Conservation (phyloP, 2,113 vertebrate species). For the Scytalopus superciliaris region DNA sequence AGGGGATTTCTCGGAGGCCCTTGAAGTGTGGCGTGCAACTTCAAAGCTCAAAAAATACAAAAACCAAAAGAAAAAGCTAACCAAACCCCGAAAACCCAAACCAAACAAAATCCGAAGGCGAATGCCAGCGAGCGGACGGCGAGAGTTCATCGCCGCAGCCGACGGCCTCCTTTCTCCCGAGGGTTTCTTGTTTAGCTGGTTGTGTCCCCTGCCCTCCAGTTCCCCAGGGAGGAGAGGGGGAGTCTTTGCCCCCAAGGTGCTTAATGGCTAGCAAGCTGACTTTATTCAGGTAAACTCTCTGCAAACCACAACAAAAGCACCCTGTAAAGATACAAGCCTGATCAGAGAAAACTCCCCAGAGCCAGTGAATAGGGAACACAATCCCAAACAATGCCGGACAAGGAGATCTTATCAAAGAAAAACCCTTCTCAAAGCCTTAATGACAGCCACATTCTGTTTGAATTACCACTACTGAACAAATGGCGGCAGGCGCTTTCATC, state of each 20-base stretch:
- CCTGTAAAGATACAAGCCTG: constrained; percentile 78
- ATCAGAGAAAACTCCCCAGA: constrained; percentile 73
- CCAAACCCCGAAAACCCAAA: background rate
- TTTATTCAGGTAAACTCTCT: constrained; percentile 79
- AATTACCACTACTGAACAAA: constrained; percentile 83
- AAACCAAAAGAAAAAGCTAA: background rate
- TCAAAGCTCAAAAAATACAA: background rate
- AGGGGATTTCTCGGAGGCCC: background rate
- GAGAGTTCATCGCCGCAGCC: background rate
- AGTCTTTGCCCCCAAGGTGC: constrained; percentile 66
- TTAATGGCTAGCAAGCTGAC: constrained; percentile 71
- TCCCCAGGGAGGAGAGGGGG: constrained; percentile 54
- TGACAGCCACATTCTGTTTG: constrained; percentile 79
- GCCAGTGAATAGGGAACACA: constrained; percentile 77
- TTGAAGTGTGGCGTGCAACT: background rate
- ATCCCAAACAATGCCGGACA: constrained; percentile 78
- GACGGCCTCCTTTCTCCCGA: background rate
- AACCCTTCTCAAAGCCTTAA: constrained; percentile 78
- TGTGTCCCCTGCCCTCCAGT: background rate
- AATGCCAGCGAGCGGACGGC: background rate
- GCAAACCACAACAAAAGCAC: constrained; percentile 80
- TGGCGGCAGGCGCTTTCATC: constrained; percentile 79
- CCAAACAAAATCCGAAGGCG: background rate
- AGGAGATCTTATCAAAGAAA: constrained; percentile 84
- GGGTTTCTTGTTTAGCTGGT: constrained; percentile 55